These are phyloP conservation scores for Dasysyrphus tricinctus DNA, from an alignment of 2,888 invertebrate species.

Conservation along the genomic window DNA sequence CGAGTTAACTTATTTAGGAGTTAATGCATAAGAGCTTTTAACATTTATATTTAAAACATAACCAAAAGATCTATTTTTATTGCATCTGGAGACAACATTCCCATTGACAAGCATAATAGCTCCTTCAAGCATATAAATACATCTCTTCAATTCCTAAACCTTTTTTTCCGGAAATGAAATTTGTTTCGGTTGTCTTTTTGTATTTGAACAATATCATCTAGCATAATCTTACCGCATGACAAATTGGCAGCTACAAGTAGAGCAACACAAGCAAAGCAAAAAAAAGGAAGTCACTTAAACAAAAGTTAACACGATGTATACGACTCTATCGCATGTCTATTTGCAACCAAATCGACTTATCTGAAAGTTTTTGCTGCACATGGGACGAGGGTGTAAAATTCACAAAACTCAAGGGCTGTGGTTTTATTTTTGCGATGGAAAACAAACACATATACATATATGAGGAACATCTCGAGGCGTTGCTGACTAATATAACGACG, in stretches of 20 bases:
- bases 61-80: not conserved
- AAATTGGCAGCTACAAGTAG: constrained; percentile 20
- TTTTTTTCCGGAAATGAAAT: not conserved
- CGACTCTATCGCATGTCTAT: constrained; percentile 47
- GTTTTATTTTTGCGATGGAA: constrained; percentile 11
- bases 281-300: constrained; percentile 57
- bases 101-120: not conserved
- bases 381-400: constrained; percentile 50
- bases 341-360: constrained; percentile 61
- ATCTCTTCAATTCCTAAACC: not conserved
- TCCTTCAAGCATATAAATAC: not conserved
- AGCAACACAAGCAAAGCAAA: constrained; percentile 11
- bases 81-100: not conserved
- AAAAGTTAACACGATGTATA: constrained; percentile 53
- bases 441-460: not conserved
- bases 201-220: constrained; percentile 7
- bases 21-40: too few relatives aligned
- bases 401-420: constrained; percentile 23
- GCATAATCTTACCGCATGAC: constrained; percentile 5
- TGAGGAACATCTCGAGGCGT: constrained; percentile 18
- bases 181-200: not conserved
- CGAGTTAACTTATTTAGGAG: too few relatives aligned
- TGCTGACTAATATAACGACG: constrained; percentile 6
- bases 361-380: constrained; percentile 59
- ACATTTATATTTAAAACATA: too few relatives aligned